Percentiles rank a stretch among this genome's conserved stretches.
Conservation (phyloP, 2,113 vertebrate genomes). For the Gavia stellata region DNA sequence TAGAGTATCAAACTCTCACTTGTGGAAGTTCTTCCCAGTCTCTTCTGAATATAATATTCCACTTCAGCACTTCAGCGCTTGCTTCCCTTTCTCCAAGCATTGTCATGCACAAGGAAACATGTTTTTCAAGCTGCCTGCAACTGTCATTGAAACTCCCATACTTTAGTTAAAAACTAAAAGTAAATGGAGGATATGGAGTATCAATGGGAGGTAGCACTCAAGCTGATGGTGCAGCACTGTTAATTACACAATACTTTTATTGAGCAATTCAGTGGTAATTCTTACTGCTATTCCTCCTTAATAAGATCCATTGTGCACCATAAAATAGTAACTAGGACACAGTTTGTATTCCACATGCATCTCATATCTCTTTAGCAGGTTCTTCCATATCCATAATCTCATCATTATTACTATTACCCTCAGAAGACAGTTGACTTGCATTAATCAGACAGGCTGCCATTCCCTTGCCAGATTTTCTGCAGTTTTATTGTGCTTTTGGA, state of each 20-base stretch:
- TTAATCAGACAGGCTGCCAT: conserved; percentile 78
- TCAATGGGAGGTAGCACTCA: conserved; percentile 71
- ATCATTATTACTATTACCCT: conserved; percentile 82
- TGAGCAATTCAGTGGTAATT: conserved; percentile 78
- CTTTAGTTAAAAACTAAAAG: conserved; percentile 70
- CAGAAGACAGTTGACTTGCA: conserved; percentile 79
- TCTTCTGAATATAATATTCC: background rate
- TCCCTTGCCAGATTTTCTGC: conserved; percentile 80
- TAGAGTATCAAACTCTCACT: background rate
- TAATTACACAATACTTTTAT: conserved; percentile 82
- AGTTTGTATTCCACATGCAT: conserved; percentile 77
- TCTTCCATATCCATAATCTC: conserved; percentile 81
- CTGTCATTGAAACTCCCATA: conserved; percentile 5
- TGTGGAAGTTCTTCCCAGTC: background rate
- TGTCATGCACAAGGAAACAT: background rate
- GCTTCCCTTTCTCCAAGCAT: background rate
- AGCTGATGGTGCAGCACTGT: conserved; percentile 72
- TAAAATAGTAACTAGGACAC: conserved; percentile 79
- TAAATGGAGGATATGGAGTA: conserved; percentile 64
- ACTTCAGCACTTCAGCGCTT: background rate
- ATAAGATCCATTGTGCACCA: conserved; percentile 82
- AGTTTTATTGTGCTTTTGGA: conserved; percentile 83
- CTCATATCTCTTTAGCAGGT: conserved; percentile 76
- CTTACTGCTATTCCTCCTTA: conserved; percentile 77
- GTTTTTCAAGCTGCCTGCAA: conserved; percentile 48